Evolutionary conservation across 2,888 invertebrate species (phyloP), one percentile per base, ranked within the genome.

Genomic region (Octonoba sinensis): DNA sequence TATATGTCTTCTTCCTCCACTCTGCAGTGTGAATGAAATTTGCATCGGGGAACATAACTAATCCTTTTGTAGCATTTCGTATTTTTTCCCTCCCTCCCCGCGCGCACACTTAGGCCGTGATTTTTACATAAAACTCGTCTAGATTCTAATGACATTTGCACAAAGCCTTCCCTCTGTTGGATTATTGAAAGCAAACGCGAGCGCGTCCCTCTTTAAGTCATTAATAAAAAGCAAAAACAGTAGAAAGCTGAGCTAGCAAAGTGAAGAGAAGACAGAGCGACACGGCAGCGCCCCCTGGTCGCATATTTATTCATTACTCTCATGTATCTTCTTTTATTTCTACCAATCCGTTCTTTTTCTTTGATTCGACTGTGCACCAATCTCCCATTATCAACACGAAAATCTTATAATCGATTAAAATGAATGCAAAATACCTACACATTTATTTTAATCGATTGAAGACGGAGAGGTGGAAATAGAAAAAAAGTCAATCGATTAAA

Each of bases 41-140:
- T 82, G 82, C 75, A 82, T 75, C 59, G 79, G 15, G 18, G 56
- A 71, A 73, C 82, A 73, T 82, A 66, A 76, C 76, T 76, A 82
- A 76, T 76, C 82, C 82, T 82, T 76, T 73, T 76, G 79, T 73
- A 79, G 79, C 75, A 75, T 74, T 66, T 73, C 49, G 51, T 24
- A 46, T 57, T 27, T 56, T 66, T 66, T 22, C 20, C 46, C 36
- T 24, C 36, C 44, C 66, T 46, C 44, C 36, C 59, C 44, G 18
- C 60, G 47, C 56, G 24, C 72, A 59, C 66, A 78, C 78, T 78
- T 69, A 44, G 74, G 57, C 70, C 36, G 74, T 64, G 81, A 76
- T 82, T 79, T 82, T 82, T 66, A 82, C 82, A 82, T 82, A 82
- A 82, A 82, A 82, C 82, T 82, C 82, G 76, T 82, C 82, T 82